phyloP scores from a whole-genome alignment of 2,113 vertebrate genomes.

The Datnioides undecimradiatus region DNA sequence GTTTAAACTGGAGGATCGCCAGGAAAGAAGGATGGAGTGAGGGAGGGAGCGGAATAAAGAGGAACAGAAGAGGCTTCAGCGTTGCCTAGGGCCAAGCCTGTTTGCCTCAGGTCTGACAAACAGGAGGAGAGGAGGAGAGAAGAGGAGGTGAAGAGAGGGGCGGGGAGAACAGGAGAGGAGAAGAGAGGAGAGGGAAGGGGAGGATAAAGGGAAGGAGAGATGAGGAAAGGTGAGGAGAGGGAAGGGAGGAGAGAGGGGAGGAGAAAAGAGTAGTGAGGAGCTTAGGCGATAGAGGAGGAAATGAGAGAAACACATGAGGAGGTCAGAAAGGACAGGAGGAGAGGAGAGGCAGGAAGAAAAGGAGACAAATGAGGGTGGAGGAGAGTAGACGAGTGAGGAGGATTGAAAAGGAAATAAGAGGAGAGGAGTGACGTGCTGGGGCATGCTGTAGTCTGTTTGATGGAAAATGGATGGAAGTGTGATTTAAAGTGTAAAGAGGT shows the following conservation, averaged over 20 bases:
- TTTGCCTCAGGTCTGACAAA: slow-evolving; percentile 68
- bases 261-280: neutral
- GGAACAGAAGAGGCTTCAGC: slow-evolving; percentile 54
- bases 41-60: slow-evolving; percentile 44
- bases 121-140: slow-evolving; percentile 37
- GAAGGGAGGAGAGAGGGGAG: neutral
- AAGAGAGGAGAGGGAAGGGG: slow-evolving; percentile 12
- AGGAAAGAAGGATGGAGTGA: slow-evolving; percentile 62
- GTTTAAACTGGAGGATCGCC: slow-evolving; percentile 82
- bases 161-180: neutral
- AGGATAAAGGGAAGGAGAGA: slow-evolving; percentile 6
- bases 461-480: slow-evolving; percentile 29
- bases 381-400: neutral
- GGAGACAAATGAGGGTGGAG: neutral
- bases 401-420: neutral
- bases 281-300: neutral
- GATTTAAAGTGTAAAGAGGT: slow-evolving; percentile 44
- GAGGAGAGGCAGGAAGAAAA: neutral
- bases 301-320: neutral
- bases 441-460: slow-evolving; percentile 28
- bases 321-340: too few relatives aligned
- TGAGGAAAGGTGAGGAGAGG: neutral
- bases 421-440: slow-evolving; percentile 25
- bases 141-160: neutral
- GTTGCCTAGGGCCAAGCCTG: slow-evolving; percentile 58